Evolutionary conservation across 1,140 invertebrate genomes (phyloP).

Genomic region (Drosophila azteca): DNA sequence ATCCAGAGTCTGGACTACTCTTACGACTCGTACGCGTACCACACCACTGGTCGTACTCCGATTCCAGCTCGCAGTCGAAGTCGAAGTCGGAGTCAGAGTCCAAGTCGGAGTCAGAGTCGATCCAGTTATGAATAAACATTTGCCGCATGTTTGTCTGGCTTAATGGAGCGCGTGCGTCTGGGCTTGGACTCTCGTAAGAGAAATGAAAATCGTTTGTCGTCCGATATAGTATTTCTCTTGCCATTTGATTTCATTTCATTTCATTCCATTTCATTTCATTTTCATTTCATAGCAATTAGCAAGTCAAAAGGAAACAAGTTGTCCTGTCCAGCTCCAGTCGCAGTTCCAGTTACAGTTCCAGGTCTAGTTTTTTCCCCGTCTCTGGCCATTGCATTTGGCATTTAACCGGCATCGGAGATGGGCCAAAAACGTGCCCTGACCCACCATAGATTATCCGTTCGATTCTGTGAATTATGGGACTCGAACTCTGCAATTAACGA

Average conservation of each 20-base stretch:
- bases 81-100: slow-evolving; percentile 31
- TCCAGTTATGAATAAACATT: slow-evolving; percentile 77
- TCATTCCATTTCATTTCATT: slow-evolving; percentile 34
- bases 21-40: neutral
- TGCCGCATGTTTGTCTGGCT: slow-evolving; percentile 60
- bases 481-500: slow-evolving; percentile 45
- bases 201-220: slow-evolving; percentile 53
- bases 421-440: slow-evolving; percentile 58
- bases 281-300: slow-evolving; percentile 54
- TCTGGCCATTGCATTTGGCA: slow-evolving; percentile 43
- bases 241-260: slow-evolving; percentile 22
- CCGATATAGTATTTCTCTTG: slow-evolving; percentile 21
- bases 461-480: slow-evolving; percentile 61
- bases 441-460: slow-evolving; percentile 40
- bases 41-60: slow-evolving; percentile 2
- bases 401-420: slow-evolving; percentile 39
- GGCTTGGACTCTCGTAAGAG: slow-evolving; percentile 29
- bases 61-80: neutral
- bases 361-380: slow-evolving; percentile 14
- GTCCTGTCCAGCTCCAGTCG: slow-evolving; percentile 19
- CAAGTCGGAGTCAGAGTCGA: slow-evolving; percentile 30
- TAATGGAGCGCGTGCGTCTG: slow-evolving; percentile 58
- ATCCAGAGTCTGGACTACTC: slow-evolving; percentile 5
- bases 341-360: neutral
- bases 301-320: slow-evolving; percentile 44